phyloP scores from a whole-genome alignment of 2,888 invertebrate species.

The Trachelus iudaicus region DNA sequence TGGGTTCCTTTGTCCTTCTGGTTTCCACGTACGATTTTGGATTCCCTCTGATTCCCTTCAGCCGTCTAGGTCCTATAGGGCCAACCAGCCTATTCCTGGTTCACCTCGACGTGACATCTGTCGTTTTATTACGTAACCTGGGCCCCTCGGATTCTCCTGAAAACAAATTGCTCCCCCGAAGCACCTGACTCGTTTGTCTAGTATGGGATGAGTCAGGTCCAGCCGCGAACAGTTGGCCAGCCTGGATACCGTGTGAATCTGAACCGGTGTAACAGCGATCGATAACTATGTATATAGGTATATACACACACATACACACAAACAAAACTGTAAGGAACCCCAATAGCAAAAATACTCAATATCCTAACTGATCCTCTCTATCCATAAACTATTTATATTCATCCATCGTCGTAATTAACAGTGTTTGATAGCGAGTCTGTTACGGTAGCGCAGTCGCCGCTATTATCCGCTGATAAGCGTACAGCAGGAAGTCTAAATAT shows the following conservation, averaged over 20 bases:
- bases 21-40: neutral
- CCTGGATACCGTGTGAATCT: neutral
- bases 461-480: neutral
- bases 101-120: conserved; percentile 6
- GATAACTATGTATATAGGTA: neutral
- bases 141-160: neutral
- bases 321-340: neutral
- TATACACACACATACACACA: neutral
- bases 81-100: neutral
- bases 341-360: neutral
- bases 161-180: neutral
- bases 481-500: neutral
- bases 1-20: neutral
- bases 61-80: neutral
- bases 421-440: neutral
- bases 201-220: neutral
- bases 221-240: neutral
- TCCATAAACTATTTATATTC: neutral
- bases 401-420: neutral
- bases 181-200: neutral
- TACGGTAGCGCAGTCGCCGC: neutral
- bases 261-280: neutral
- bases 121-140: conserved; percentile 6
- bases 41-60: neutral
- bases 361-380: neutral